A percentile compares a stretch with the other conserved stretches of the same genome.
Evolutionary conservation across 1,140 invertebrate species (phyloP).

Genomic region (Wiebesia pumilae): DNA sequence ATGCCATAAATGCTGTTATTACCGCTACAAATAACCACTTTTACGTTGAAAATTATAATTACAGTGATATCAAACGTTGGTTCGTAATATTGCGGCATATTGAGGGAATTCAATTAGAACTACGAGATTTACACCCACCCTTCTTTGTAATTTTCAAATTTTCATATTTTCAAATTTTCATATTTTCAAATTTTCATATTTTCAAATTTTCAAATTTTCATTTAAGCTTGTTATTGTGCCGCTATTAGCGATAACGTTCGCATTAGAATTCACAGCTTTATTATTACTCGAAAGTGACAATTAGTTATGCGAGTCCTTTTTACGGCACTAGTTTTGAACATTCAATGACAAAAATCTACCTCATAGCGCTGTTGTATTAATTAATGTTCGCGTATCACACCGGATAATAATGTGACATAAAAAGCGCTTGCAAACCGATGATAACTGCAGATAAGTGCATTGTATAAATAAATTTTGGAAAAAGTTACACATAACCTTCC

Average conservation of each 20-base stretch:
- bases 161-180: neutral
- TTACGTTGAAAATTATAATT: slow-evolving; percentile 7
- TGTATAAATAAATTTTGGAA: slow-evolving; percentile 9
- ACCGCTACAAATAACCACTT: neutral
- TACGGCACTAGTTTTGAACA: no score
- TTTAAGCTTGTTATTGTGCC: neutral
- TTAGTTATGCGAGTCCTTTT: no score
- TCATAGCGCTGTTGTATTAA: neutral
- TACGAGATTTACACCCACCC: neutral
- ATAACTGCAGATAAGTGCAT: neutral
- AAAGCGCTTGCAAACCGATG: no score
- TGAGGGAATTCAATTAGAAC: neutral
- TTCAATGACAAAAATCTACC: neutral
- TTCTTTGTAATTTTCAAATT: no score
- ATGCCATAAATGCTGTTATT: neutral
- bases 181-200: neutral
- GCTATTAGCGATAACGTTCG: neutral
- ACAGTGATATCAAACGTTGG: neutral
- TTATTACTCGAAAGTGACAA: neutral
- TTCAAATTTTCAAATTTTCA: neutral
- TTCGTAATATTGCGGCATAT: neutral
- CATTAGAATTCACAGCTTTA: neutral
- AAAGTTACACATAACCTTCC: slow-evolving; percentile 6
- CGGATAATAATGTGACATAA: neutral
- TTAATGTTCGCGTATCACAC: no score